Evolutionary conservation across 2,113 vertebrate species (phyloP).

Genomic region (Cathartes aura): DNA sequence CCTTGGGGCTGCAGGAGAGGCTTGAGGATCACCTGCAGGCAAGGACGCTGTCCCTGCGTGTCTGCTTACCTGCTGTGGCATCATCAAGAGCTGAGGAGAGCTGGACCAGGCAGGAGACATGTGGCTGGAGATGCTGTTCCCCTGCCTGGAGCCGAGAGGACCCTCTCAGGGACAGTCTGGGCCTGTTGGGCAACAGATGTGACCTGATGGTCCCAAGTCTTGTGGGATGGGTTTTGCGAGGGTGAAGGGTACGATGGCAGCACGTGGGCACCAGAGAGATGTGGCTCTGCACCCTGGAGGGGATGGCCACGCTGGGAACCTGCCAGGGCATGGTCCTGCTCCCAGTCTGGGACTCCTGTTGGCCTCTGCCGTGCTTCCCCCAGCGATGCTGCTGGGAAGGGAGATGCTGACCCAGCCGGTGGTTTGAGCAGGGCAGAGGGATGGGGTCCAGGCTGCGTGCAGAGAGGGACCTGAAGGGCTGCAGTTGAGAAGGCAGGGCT

Average conservation of each 20-base stretch:
- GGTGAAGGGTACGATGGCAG: neutral
- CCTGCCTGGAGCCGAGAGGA: neutral
- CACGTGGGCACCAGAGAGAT: neutral
- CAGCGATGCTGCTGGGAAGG: neutral
- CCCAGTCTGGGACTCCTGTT: neutral
- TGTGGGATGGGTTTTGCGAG: rapidly evolving
- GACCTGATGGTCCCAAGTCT: neutral
- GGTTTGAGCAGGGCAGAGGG: neutral
- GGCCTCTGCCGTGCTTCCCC: rapidly evolving
- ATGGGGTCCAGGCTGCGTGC: neutral
- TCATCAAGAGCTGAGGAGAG: neutral
- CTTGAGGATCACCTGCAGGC: neutral
- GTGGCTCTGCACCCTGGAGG: neutral
- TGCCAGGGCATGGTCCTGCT: neutral
- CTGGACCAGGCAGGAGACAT: neutral
- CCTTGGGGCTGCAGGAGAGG: neutral
- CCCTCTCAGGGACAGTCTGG: neutral
- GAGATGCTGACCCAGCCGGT: neutral
- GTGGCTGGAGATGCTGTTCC: neutral
- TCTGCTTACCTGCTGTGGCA: neutral
- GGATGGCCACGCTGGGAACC: neutral
- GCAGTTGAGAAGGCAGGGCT: neutral
- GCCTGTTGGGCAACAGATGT: neutral
- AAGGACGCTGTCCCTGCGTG: neutral
- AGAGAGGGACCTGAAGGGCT: neutral